Evolutionary conservation across 2,797 vertebrate genomes (phyloP).

Genomic region (Halcyon badia): DNA sequence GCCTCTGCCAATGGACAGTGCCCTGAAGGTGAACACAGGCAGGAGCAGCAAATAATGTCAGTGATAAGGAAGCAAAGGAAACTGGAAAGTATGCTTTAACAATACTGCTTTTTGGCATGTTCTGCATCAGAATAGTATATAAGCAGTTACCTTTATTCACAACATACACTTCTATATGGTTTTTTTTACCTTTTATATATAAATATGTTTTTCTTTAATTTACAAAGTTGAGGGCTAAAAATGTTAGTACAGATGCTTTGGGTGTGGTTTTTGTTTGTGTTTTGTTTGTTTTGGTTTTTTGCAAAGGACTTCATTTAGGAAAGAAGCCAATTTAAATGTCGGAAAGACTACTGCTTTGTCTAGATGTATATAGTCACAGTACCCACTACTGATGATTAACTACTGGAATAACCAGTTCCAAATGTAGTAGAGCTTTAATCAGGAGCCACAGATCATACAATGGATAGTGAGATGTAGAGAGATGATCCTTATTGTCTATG

Average conservation of each 20-base stretch:
- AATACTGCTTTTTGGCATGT: neutral
- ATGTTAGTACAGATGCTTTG: neutral
- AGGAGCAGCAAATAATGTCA: neutral
- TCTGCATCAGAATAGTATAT: neutral
- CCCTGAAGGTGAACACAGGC: neutral
- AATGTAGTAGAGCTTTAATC: neutral
- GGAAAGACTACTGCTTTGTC: neutral
- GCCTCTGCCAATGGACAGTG: neutral
- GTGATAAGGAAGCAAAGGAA: neutral
- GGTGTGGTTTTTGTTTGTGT: too few relatives aligned
- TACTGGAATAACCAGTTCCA: neutral
- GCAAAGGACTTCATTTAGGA: neutral
- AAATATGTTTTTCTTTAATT: neutral
- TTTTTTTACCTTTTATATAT: neutral
- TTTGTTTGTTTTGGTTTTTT: neutral
- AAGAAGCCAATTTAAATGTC: neutral
- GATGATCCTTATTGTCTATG: neutral
- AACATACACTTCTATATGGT: fast-evolving
- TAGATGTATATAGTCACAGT: neutral
- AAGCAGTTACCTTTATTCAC: neutral
- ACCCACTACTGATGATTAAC: neutral
- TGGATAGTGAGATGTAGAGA: neutral
- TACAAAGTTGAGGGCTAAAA: neutral
- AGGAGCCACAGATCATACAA: neutral
- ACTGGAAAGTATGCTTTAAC: neutral